A percentile compares a stretch with the other conserved stretches of the same genome.
Evolutionary conservation across 1,140 invertebrate genomes (phyloP).

Genomic region (Caenorhabditis brenneri): DNA sequence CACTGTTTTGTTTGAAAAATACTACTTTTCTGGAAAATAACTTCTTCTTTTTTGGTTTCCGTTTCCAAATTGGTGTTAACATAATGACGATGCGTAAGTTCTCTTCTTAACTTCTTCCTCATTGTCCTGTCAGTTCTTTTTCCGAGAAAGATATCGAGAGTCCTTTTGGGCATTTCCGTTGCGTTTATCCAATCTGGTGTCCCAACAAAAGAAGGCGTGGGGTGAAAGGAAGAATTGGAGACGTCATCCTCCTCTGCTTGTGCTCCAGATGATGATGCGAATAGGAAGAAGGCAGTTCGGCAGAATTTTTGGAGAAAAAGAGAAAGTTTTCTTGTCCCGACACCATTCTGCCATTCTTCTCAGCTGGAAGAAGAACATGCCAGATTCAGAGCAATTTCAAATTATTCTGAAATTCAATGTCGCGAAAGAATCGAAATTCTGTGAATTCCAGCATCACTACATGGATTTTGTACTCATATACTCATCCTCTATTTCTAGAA

Average conservation of each 20-base stretch:
- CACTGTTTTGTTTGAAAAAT: background rate
- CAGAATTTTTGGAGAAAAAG: constrained; percentile 6
- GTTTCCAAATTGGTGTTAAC: background rate
- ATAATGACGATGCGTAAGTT: background rate
- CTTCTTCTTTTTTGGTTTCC: background rate
- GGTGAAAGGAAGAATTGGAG: constrained; percentile 9
- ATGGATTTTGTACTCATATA: no score
- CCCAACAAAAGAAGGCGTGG: constrained; percentile 36
- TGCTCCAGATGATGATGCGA: background rate
- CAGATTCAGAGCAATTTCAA: no score
- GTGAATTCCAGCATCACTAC: no score
- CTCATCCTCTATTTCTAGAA: no score
- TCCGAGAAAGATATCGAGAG: background rate
- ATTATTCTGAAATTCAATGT: no score
- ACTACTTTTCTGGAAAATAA: constrained; percentile 5
- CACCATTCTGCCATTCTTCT: no score
- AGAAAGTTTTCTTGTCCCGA: no score
- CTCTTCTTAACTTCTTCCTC: background rate
- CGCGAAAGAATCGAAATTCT: no score
- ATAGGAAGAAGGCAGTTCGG: constrained; percentile 14
- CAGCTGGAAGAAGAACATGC: no score
- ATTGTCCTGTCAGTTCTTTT: background rate
- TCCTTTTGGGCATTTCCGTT: constrained; percentile 7
- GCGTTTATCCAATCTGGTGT: background rate
- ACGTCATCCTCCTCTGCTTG: constrained; percentile 12